phyloP scores from a whole-genome alignment of 2,888 invertebrate species.

The Baccha elongata region DNA sequence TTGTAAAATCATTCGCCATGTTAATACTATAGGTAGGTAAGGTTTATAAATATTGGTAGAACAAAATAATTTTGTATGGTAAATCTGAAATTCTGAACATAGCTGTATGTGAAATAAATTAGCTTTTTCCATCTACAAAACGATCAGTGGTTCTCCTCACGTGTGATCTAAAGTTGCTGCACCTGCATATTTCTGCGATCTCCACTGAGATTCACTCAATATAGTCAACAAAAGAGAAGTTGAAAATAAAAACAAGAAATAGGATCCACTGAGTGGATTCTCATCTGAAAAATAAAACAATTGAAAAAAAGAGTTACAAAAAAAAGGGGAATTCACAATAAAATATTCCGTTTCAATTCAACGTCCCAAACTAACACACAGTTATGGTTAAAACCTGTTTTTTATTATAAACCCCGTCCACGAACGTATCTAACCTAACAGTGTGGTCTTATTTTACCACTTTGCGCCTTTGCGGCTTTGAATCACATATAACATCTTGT shows the following conservation, averaged over 20 bases:
- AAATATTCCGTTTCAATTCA: too few relatives aligned
- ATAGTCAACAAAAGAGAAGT: too few relatives aligned
- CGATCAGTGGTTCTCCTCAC: too few relatives aligned
- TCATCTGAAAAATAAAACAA: not conserved
- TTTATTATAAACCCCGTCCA: not conserved
- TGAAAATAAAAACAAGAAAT: constrained; percentile 2
- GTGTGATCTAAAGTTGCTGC: too few relatives aligned
- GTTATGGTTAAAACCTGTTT: constrained; percentile 51
- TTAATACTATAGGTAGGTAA: too few relatives aligned
- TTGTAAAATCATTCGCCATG: too few relatives aligned
- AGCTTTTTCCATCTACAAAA: too few relatives aligned
- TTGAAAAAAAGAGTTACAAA: not conserved
- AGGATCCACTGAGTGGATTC: constrained; percentile 36
- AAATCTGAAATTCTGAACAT: too few relatives aligned
- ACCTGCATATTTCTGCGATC: too few relatives aligned
- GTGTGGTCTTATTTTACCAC: constrained; percentile 15
- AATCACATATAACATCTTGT: constrained; percentile 22
- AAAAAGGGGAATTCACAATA: not conserved
- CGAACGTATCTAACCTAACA: not conserved
- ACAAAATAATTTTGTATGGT: too few relatives aligned
- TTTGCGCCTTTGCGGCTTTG: constrained; percentile 21
- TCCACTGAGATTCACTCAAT: constrained; percentile 19
- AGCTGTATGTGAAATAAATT: too few relatives aligned
- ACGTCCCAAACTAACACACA: constrained; percentile 3
- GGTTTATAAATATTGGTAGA: too few relatives aligned